phyloP scores from a whole-genome alignment of 1,140 invertebrate species.

The Sipha flava region DNA sequence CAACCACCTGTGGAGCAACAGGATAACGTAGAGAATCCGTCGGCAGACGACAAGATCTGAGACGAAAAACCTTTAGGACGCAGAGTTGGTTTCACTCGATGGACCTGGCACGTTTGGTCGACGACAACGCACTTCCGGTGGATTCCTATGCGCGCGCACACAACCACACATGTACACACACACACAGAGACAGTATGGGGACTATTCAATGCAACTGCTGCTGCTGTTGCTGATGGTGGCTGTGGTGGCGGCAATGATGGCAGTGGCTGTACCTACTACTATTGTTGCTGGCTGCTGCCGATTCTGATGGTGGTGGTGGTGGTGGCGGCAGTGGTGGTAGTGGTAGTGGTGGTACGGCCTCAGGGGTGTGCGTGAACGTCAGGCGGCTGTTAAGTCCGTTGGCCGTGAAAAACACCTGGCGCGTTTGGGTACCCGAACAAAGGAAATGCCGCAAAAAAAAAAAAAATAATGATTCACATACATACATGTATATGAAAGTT shows the following conservation, averaged over 20 bases:
- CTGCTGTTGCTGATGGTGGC: no score
- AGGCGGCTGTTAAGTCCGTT: conserved; percentile 5
- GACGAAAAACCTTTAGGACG: no score
- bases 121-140: conserved; percentile 1
- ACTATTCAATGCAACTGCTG: no score
- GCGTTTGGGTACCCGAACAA: conserved; percentile 17
- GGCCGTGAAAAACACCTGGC: conserved; percentile 27
- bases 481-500: no score
- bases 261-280: no score
- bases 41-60: no score
- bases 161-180: not conserved
- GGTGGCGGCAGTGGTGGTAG: no score
- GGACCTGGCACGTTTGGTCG: not conserved
- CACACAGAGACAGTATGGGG: no score
- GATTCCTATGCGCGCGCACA: not conserved
- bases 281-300: no score
- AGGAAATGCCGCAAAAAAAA: conserved; percentile 30
- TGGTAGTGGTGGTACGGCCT: not conserved
- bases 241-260: no score
- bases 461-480: not conserved
- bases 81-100: not conserved
- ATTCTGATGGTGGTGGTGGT: not conserved
- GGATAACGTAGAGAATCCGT: no score
- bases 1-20: conserved; percentile 10
- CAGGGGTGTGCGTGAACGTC: not conserved